Evolutionary conservation across 2,113 vertebrate genomes (phyloP).

Genomic region (Hiodon tergisus): DNA sequence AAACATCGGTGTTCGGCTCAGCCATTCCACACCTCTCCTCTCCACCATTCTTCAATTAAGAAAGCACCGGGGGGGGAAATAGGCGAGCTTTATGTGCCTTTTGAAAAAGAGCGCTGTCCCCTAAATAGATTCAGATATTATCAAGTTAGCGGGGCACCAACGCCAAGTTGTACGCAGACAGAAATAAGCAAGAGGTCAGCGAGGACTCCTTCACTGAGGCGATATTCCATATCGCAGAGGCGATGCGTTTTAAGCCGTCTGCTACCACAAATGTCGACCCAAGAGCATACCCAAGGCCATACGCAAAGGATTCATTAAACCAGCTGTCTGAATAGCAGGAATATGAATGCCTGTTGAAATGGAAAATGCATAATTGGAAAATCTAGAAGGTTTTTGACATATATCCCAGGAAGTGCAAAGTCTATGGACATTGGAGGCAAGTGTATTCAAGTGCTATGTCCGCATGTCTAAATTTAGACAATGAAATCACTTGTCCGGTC

Average conservation of each 20-base stretch:
- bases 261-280: too few relatives aligned
- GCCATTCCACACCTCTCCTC: background rate
- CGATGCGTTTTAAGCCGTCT: too few relatives aligned
- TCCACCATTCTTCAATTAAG: background rate
- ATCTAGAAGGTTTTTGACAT: too few relatives aligned
- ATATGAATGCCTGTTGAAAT: too few relatives aligned
- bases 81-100: constrained; percentile 16
- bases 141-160: constrained; percentile 11
- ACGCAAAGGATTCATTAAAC: too few relatives aligned
- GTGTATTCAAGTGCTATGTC: background rate
- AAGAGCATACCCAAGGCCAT: too few relatives aligned
- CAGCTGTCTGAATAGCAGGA: too few relatives aligned
- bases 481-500: background rate
- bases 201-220: background rate
- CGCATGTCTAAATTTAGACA: constrained; percentile 10
- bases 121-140: constrained; percentile 29
- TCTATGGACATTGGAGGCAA: background rate
- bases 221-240: too few relatives aligned
- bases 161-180: background rate
- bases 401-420: too few relatives aligned
- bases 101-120: constrained; percentile 22
- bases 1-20: background rate
- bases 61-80: background rate
- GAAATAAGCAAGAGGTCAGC: background rate
- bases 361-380: too few relatives aligned